A percentile compares a stretch with the other conserved stretches of the same genome.
phyloP scores from a whole-genome alignment of 2,888 invertebrate species.

The Leptinotarsa rubiginosa region DNA sequence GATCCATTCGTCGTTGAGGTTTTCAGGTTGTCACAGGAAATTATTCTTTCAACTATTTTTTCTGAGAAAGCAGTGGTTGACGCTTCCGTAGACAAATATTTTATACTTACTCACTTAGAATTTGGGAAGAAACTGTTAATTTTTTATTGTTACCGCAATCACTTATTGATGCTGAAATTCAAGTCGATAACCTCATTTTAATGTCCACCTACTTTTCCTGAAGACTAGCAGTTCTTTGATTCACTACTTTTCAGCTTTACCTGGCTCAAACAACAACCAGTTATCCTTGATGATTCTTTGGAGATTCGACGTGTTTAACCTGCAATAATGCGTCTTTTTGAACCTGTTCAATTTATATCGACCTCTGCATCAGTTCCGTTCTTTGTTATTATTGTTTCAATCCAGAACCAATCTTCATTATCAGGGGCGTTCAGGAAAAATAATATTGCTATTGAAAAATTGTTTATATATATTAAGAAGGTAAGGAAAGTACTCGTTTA shows the following conservation, averaged over 20 bases:
- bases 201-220: not conserved
- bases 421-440: not conserved
- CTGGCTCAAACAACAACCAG: not conserved
- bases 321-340: not conserved
- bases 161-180: not conserved
- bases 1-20: no score
- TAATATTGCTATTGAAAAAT: not conserved
- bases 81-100: no score
- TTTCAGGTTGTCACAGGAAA: no score
- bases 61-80: no score
- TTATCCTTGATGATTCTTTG: not conserved
- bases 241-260: not conserved
- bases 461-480: no score
- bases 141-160: no score
- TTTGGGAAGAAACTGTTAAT: no score
- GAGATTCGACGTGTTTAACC: not conserved
- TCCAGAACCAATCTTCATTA: not conserved
- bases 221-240: no score
- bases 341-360: not conserved
- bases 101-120: no score
- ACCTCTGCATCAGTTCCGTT: not conserved
- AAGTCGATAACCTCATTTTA: not conserved
- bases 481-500: no score
- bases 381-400: not conserved
- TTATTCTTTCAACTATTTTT: no score